phyloP scores from a whole-genome alignment of 2,888 invertebrate genomes.

The Eilema griseolum region DNA sequence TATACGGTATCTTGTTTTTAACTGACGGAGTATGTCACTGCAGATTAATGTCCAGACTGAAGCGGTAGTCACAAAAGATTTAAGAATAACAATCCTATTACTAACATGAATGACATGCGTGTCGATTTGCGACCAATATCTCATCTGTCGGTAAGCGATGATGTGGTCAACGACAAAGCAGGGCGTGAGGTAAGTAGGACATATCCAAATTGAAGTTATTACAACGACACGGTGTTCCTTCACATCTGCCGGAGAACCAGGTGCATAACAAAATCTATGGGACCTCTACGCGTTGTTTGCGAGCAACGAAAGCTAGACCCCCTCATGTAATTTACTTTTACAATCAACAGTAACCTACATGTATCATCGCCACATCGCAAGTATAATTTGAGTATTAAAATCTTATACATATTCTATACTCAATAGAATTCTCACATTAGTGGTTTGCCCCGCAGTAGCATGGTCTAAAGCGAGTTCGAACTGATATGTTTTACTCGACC shows the following conservation, averaged over 20 bases:
- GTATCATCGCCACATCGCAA: too few species aligned
- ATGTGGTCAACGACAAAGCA: too few species aligned
- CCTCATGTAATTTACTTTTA: too few species aligned
- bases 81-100: background rate
- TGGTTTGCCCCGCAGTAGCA: background rate
- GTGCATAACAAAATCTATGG: background rate
- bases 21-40: background rate
- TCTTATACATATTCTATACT: background rate
- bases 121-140: too few species aligned
- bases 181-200: background rate
- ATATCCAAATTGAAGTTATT: background rate
- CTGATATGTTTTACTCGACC: conserved; percentile 17
- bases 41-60: background rate
- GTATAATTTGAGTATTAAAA: too few species aligned
- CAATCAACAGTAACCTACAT: too few species aligned
- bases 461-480: background rate
- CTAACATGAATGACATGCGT: too few species aligned
- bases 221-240: background rate
- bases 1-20: conserved; percentile 27
- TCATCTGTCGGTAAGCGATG: too few species aligned
- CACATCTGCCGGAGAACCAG: background rate
- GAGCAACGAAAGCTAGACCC: too few species aligned
- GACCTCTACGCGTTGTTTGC: background rate
- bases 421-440: background rate
- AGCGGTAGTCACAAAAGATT: background rate